Evolutionary conservation across 2,113 vertebrate genomes (phyloP).

Genomic region (Petrocephalus microphthalmus): DNA sequence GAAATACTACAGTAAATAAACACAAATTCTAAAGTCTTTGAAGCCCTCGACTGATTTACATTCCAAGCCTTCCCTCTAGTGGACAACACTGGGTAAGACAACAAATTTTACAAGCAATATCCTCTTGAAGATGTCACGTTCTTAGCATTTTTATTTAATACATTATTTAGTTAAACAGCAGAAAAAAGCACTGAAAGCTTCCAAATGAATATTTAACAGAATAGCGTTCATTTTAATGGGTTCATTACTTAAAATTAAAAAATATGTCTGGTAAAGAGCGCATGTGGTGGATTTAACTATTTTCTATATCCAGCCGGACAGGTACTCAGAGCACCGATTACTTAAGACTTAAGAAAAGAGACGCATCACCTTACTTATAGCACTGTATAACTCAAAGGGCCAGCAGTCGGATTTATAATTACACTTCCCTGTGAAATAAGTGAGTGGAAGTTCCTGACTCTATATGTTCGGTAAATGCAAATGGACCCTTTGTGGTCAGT

Average conservation of each 20-base stretch:
- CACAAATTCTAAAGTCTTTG: neutral
- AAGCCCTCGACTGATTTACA: neutral
- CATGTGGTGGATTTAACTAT: neutral
- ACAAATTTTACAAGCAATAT: neutral
- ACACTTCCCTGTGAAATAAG: neutral
- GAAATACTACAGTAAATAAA: neutral
- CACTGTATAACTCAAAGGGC: neutral
- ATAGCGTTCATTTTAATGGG: neutral
- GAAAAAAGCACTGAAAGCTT: neutral
- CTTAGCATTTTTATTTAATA: neutral
- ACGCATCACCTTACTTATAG: neutral
- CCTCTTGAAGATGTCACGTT: neutral
- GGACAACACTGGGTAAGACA: neutral
- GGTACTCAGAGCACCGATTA: neutral
- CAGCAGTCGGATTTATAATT: neutral
- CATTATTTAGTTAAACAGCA: neutral
- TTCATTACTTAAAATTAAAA: neutral
- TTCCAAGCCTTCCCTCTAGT: slow-evolving; percentile 1
- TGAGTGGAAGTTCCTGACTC: neutral
- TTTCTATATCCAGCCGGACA: neutral
- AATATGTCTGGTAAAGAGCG: neutral
- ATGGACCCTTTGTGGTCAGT: neutral
- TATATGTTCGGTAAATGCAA: neutral
- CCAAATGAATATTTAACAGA: neutral
- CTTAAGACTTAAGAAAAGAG: neutral